These are phyloP conservation scores for Scaptomyza flava DNA, from an alignment of 2,888 invertebrate genomes.

Conservation along the genomic window DNA sequence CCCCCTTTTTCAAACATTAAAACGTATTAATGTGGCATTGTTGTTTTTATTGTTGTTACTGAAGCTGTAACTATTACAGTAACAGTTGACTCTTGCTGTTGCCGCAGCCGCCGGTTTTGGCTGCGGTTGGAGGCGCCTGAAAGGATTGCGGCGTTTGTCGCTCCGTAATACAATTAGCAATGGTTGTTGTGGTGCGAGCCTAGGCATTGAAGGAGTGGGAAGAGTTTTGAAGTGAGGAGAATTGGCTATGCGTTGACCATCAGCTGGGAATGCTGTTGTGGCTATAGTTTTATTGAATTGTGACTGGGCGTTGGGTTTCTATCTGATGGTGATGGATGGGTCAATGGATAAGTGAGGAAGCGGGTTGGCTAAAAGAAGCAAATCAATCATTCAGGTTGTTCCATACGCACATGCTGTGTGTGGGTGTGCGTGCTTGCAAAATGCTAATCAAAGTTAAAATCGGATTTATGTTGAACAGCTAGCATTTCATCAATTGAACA, in stretches of 20 bases:
- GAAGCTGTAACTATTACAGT: constrained; percentile 23
- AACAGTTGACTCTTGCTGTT: constrained; percentile 18
- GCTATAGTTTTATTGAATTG: constrained; percentile 57
- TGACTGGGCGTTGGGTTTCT: constrained; percentile 17
- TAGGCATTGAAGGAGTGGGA: background rate
- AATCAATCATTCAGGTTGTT: constrained; percentile 45
- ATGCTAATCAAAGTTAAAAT: constrained; percentile 51
- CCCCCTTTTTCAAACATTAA: too few species aligned
- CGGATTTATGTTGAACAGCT: constrained; percentile 28
- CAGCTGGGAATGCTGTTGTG: constrained; percentile 40
- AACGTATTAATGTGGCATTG: constrained; percentile 35
- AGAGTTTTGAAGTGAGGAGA: background rate
- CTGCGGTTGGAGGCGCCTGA: constrained; percentile 48
- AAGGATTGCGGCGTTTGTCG: constrained; percentile 59
- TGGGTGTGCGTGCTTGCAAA: constrained; percentile 23
- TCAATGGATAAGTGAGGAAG: constrained; percentile 38
- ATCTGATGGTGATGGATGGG: constrained; percentile 43
- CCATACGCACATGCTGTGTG: background rate
- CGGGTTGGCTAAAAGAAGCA: constrained; percentile 15
- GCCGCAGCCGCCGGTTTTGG: constrained; percentile 8
- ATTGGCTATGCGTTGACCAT: constrained; percentile 21
- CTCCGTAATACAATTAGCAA: constrained; percentile 66
- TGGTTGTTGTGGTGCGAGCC: constrained; percentile 38
- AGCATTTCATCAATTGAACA: constrained; percentile 18
- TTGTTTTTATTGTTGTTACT: constrained; percentile 18